Conservation (phyloP, 2,888 invertebrate genomes). For the Drosophila yooni region DNA sequence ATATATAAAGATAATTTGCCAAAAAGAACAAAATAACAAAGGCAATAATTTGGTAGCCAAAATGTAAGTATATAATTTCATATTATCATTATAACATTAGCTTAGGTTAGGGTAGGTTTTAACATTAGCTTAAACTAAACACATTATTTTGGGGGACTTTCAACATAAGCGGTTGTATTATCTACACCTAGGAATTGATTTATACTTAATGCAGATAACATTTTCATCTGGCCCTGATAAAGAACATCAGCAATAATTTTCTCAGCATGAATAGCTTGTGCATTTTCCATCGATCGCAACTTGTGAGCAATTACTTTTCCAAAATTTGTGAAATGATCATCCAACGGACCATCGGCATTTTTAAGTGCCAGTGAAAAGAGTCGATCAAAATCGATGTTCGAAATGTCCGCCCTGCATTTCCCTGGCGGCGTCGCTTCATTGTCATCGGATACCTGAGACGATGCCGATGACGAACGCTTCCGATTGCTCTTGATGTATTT, state of each 20-base stretch:
- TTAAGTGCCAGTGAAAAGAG: slow-evolving; percentile 82
- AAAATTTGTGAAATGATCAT: slow-evolving; percentile 82
- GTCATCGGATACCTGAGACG: slow-evolving; percentile 75
- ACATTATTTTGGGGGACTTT: slow-evolving; percentile 71
- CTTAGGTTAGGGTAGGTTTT: background rate
- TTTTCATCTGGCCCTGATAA: slow-evolving; percentile 84
- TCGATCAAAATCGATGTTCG: slow-evolving; percentile 82
- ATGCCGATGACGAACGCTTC: slow-evolving; percentile 77
- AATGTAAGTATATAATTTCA: slow-evolving; percentile 45
- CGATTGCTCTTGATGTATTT: slow-evolving; percentile 50
- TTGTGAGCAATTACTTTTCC: slow-evolving; percentile 84
- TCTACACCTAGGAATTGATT: slow-evolving; percentile 73
- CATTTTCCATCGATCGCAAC: slow-evolving; percentile 82
- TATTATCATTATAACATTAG: slow-evolving; percentile 38
- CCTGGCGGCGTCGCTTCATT: slow-evolving; percentile 66
- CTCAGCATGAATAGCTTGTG: slow-evolving; percentile 83
- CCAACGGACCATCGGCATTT: slow-evolving; percentile 76
- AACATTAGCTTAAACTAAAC: slow-evolving; percentile 30
- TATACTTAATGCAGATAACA: slow-evolving; percentile 75
- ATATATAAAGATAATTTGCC: background rate
- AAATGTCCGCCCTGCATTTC: slow-evolving; percentile 82
- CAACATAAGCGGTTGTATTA: slow-evolving; percentile 67
- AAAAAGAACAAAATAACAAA: background rate
- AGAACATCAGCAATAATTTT: slow-evolving; percentile 84
- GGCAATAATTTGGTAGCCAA: slow-evolving; percentile 20